A percentile compares a stretch with the other conserved stretches of the same genome.
These are phyloP conservation scores for Leptodirus hochenwartii DNA, from an alignment of 2,888 invertebrate genomes.

Conservation along the genomic window DNA sequence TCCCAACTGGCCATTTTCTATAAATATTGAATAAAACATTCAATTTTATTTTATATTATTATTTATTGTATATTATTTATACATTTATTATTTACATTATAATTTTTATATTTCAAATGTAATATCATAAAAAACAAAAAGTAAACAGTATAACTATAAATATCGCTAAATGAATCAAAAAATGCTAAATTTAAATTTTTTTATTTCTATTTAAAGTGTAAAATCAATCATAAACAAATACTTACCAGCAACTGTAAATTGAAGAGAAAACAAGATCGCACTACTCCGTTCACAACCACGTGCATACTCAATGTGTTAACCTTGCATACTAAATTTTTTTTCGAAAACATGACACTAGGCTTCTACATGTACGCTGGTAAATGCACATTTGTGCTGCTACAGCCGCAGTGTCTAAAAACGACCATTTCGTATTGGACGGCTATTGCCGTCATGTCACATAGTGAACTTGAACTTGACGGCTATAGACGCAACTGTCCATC, in stretches of 20 bases:
- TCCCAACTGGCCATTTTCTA: conserved; percentile 11
- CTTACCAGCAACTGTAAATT: too few relatives aligned
- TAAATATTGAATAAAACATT: conserved; percentile 12
- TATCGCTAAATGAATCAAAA: too few relatives aligned
- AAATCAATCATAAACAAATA: too few relatives aligned
- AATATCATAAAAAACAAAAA: conserved; percentile 9
- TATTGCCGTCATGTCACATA: too few relatives aligned
- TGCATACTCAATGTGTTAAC: conserved; percentile 6
- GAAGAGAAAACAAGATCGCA: too few relatives aligned
- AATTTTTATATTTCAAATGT: conserved; percentile 6
- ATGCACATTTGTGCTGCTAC: conserved; percentile 8
- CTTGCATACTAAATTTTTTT: conserved; percentile 6
- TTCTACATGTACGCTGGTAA: conserved; percentile 9
- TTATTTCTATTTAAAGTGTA: too few relatives aligned
- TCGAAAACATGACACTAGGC: conserved; percentile 8
- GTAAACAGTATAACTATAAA: conserved; percentile 4
- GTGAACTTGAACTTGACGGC: too few relatives aligned
- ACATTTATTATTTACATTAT: conserved; percentile 5
- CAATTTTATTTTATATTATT: conserved; percentile 5
- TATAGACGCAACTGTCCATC: too few relatives aligned
- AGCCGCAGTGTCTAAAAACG: conserved; percentile 8
- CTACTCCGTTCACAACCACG: conserved; percentile 6
- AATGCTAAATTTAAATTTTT: too few relatives aligned
- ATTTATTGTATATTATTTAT: too few relatives aligned
- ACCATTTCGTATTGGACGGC: conserved; percentile 7